Base-by-base conservation (phyloP, 2,888 invertebrate species). In the Parochlus steinenii region DNA sequence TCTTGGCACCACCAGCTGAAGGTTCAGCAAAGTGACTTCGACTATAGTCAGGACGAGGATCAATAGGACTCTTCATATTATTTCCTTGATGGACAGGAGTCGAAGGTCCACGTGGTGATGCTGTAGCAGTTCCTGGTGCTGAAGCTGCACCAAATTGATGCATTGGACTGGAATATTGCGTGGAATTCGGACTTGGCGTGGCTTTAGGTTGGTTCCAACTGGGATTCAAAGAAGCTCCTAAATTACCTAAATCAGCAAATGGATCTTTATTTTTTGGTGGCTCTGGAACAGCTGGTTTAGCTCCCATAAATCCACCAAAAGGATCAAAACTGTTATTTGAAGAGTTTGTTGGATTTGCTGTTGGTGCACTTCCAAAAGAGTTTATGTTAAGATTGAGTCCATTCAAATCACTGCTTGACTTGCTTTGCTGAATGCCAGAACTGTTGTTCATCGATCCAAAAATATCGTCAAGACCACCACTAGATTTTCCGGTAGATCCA, bases 1-100 rank as follows among this genome's bases (percentile, higher is more conserved):
- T 6, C 14, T 35, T 37, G 18, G 18, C 16, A 10, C 26, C 11
- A 23, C 17, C 16, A 24, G 20, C 30, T 7, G 45, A 47, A 7
- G 65, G 54, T 8, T 65, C 55, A 45, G 79, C 78, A 50, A 82
- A 82, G 52, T 81, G 73, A 3, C 72, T 65, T 43, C 82, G 69
- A 49, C 73, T 81, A 50, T 64, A 64, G 51, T 73, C 71, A 2
- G 71, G 56, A 20, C 42, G 41, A 16, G 35, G 39, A 18, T 40
- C 42, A 8, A 35, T 23, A 31, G 44, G 45, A 37, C 42, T 43
- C 37, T 52, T 48, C 22, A 38, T 32, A n/a, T n/a, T n/a, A n/a
- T n/a, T n/a, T n/a, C n/a, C n/a, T 24, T 36, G 36, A 30, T 36
- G 36, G 17, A 30, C 41, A 17, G 51, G 46, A 15, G 62, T 61